phyloP scores from a whole-genome alignment of 2,113 vertebrate genomes.

The Sander lucioperca region DNA sequence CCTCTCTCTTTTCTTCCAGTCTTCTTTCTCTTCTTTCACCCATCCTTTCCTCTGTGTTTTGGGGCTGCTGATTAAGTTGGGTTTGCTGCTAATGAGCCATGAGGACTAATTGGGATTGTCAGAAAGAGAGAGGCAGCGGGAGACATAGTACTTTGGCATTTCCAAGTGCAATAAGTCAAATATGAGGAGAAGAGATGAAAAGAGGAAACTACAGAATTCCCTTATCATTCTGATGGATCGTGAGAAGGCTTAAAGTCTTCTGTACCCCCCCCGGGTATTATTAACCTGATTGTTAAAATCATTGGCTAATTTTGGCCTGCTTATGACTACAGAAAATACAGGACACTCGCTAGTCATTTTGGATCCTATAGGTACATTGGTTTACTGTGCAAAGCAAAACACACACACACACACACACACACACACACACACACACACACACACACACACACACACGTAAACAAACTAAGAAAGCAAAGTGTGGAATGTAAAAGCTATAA shows the following conservation, averaged over 20 bases:
- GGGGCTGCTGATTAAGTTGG: slow-evolving; percentile 54
- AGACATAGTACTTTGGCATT: slow-evolving; percentile 56
- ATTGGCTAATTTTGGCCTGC: not conserved
- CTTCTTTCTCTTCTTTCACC: slow-evolving; percentile 8
- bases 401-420: not conserved
- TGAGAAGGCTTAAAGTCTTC: not conserved
- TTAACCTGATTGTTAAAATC: not conserved
- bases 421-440: not conserved
- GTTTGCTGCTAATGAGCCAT: slow-evolving; percentile 66
- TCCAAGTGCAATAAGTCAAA: slow-evolving; percentile 55
- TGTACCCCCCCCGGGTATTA: not conserved
- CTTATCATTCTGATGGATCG: not conserved
- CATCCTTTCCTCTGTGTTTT: slow-evolving; percentile 40
- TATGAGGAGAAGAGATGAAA: slow-evolving; percentile 33
- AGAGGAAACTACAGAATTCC: slow-evolving; percentile 10
- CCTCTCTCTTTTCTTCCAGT: not conserved
- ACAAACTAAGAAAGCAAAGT: not conserved
- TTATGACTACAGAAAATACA: not conserved
- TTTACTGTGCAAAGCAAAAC: not conserved
- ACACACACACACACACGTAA: not conserved
- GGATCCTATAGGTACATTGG: no score
- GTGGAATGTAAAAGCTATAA: slow-evolving; percentile 8
- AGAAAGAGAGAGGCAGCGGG: slow-evolving; percentile 61
- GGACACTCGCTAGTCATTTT: no score
- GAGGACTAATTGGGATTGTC: slow-evolving; percentile 71